Evolutionary conservation across 2,797 vertebrate species (phyloP), one percentile per base, ranked within the genome.

Genomic region (Nannoperca australis): DNA sequence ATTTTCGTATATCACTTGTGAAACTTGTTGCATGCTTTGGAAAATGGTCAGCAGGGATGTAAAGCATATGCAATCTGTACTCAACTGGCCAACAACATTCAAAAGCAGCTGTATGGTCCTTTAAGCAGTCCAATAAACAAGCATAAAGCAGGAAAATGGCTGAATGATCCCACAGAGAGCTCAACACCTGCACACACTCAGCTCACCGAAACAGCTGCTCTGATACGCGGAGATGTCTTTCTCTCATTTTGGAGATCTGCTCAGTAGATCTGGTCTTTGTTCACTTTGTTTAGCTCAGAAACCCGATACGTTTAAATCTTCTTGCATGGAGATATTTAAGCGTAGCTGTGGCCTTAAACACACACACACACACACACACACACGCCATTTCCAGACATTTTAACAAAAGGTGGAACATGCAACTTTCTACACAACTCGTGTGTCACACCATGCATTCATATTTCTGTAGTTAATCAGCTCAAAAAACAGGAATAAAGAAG

Each of bases 111-210:
- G 71, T 11, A 32, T 34, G 59, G 61, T 76, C 73, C 70, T 85
- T 84, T 66, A 79, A 75, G 67, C 32, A n/a, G 63, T 68, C 68
- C 51, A 76, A 76, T 78, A 79, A 83, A 85, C 55, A 64, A 76
- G 71, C 18, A 54, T n/a, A 51, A 44, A 51, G 54, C 17, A 76
- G 70, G 73, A 88, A 85, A 82, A 85, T 50, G 60, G 65, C 49
- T 66, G 62, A 82, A 83, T 9, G 70, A 64, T 70, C 65, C 80
- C 82, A 72, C 53, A 44, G 80, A 81, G 82, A 49, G 71, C 73
- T 67, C 40, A 36, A 73, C 81, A 86, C 74, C 77, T 86, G 85
- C 80, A 85, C 58, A 61, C 59, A 76, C 71, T 81, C 77, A 69
- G 73, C 65, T 67, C 67, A 61, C 10, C 53, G 6, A 69, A 79